phyloP scores from a whole-genome alignment of 2,113 vertebrate species.

The Mirounga angustirostris region DNA sequence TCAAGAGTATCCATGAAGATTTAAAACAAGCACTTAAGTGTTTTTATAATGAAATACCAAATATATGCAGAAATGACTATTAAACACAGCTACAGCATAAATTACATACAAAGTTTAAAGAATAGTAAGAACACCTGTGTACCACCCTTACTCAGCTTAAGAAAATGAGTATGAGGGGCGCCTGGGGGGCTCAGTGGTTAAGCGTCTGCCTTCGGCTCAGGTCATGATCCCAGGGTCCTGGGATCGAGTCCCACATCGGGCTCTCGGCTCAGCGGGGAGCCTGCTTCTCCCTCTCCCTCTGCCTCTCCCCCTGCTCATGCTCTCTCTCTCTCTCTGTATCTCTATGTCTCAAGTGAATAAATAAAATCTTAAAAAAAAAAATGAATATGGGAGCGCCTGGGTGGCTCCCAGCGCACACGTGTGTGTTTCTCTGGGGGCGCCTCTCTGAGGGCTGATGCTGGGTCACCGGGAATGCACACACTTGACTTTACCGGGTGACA shows the following conservation, averaged over 20 bases:
- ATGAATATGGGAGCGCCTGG: background rate
- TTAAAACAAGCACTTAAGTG: background rate
- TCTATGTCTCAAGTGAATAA: no score
- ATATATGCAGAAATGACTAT: background rate
- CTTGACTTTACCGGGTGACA: background rate
- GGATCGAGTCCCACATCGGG: no score
- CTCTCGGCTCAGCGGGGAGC: no score
- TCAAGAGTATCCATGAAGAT: background rate
- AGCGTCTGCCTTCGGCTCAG: no score
- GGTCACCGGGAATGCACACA: rapidly evolving
- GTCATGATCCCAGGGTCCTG: no score
- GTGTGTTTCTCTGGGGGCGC: background rate
- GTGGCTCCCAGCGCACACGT: background rate
- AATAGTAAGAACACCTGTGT: background rate
- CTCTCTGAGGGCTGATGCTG: background rate
- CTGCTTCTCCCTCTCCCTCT: no score
- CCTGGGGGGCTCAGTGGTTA: no score
- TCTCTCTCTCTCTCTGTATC: no score
- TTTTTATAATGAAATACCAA: background rate
- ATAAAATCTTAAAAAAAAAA: no score
- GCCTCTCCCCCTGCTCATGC: no score
- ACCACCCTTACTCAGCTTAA: background rate
- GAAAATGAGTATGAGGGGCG: background rate
- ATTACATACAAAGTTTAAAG: background rate
- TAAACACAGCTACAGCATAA: background rate